A percentile compares a stretch with the other conserved stretches of the same genome.
Evolutionary conservation across 2,113 vertebrate genomes (phyloP).

Genomic region (Phyllostomus discolor): DNA sequence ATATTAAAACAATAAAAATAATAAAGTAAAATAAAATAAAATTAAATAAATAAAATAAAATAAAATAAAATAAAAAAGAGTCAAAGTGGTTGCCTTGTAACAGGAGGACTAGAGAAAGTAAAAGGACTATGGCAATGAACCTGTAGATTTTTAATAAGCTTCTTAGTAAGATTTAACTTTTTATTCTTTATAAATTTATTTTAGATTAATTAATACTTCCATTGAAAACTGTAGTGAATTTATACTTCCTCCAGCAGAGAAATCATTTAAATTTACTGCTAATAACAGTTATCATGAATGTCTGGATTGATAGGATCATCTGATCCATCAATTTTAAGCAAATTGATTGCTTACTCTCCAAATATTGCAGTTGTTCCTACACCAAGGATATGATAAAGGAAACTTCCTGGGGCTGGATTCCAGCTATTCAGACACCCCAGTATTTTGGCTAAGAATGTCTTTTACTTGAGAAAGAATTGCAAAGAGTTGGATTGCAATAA

Average conservation of each 20-base stretch:
- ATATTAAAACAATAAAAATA: too few species aligned
- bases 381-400: not conserved
- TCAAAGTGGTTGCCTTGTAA: not conserved
- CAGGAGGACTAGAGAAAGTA: not conserved
- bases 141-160: not conserved
- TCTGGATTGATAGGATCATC: not conserved
- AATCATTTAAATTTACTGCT: not conserved
- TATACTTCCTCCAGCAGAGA: not conserved
- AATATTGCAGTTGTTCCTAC: not conserved
- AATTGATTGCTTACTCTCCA: not conserved
- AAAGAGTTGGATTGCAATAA: slow-evolving; percentile 46
- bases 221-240: not conserved
- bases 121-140: not conserved
- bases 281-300: not conserved
- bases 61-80: not conserved
- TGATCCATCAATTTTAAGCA: not conserved
- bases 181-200: not conserved
- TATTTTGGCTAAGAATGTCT: slow-evolving; percentile 43
- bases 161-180: slow-evolving; percentile 15
- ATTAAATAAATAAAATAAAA: not conserved
- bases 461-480: slow-evolving; percentile 65
- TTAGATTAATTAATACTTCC: not conserved
- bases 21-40: too few species aligned
- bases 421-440: slow-evolving; percentile 56
- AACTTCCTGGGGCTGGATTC: slow-evolving; percentile 24